Evolutionary conservation across 2,888 invertebrate species (phyloP), one percentile per base, ranked within the genome.

Genomic region (Mamestra brassicae): DNA sequence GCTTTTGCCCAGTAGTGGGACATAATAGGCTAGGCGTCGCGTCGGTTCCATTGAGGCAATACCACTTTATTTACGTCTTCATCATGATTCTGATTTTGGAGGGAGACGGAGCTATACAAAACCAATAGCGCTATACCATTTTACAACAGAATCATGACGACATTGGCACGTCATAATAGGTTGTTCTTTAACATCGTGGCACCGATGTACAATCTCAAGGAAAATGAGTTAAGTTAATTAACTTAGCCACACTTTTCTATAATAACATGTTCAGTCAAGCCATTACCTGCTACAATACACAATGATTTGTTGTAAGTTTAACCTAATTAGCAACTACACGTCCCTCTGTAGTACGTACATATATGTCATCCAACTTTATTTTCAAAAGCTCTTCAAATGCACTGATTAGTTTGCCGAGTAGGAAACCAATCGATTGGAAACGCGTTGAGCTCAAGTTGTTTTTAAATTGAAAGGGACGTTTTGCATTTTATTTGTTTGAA

Each of bases 341-440:
- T 34, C 42, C 42, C 26, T 42, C 36, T 38, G 2, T 50, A 50
- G 17, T 55, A 55, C 65, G 11, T 26, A 26, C 26, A 26, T 26
- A 26, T 26, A 26, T 26, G 26, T 17, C 26, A 17, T 36, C 7
- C 5, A 42, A 6, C 0, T 50, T 60, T 73, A 42, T 63, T 65
- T 76, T 68, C n/a, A 54, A 81, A 42, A 54, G 42, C 55, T 42
- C 17, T 80, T 52, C 60, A 34, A 64, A 72, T 80, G 80, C 61
- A n/a, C 42, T 61, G 57, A 67, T 78, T 58, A 67, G 67, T 67
- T 81, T 54, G 58, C n/a, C 42, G 34, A 63, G 76, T 54, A 63
- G 57, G 52, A 58, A 68, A 42, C 42, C 68, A 81, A 67, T 78
- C 76, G 68, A 50, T 67, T 81, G 76, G 81, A 81, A 78, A 63